Conservation (phyloP, 2,797 vertebrate genomes). For the Labroides dimidiatus region DNA sequence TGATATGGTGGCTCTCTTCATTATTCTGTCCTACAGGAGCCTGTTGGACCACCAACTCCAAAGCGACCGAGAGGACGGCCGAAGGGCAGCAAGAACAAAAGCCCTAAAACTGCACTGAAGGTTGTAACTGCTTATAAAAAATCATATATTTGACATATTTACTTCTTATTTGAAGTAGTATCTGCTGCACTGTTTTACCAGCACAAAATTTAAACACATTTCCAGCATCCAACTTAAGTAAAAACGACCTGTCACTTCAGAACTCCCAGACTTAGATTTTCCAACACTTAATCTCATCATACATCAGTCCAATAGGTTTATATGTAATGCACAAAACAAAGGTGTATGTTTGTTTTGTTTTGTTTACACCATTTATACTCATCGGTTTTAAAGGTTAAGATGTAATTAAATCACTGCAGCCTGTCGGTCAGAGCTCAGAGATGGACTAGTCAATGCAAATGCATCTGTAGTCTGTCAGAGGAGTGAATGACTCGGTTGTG, state of each 20-base stretch:
- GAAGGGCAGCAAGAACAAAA: constrained; percentile 87
- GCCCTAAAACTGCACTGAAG: constrained; percentile 77
- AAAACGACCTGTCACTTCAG: not conserved
- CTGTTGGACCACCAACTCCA: constrained; percentile 81
- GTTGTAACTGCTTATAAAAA: constrained; percentile 58
- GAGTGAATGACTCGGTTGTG: constrained; percentile 13
- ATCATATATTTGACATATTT: not conserved
- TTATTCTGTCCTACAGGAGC: constrained; percentile 72
- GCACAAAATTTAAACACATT: not conserved
- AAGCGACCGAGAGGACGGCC: constrained; percentile 86
- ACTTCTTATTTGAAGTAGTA: not conserved
- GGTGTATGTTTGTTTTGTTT: not conserved
- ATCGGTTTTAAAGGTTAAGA: constrained; percentile 1
- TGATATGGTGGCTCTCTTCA: constrained; percentile 17
- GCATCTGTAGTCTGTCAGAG: constrained; percentile 12
- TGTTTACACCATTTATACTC: not conserved
- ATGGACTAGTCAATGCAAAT: not conserved
- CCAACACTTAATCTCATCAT: too few species aligned
- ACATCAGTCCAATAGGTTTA: constrained; percentile 8
- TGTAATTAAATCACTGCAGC: constrained; percentile 25
- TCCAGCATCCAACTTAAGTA: not conserved
- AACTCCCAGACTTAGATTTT: not conserved
- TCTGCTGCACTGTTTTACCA: too few species aligned
- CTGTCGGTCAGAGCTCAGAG: constrained; percentile 9
- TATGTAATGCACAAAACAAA: constrained; percentile 5